A percentile compares a stretch with the other conserved stretches of the same genome.
Evolutionary conservation across 1,140 invertebrate species (phyloP).

Genomic region (Sinella curviseta): DNA sequence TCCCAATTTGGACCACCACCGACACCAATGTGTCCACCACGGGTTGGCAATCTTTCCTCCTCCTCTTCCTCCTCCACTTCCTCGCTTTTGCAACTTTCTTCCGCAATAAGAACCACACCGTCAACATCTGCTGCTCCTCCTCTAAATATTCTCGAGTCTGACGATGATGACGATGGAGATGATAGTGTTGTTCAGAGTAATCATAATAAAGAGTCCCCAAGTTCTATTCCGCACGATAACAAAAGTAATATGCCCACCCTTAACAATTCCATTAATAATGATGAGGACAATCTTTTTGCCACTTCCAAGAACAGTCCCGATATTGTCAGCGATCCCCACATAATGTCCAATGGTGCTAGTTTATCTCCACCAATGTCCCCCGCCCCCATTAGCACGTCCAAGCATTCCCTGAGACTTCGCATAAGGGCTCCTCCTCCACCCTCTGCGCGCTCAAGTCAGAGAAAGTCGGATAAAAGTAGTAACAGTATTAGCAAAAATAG

Average conservation of each 20-base stretch:
- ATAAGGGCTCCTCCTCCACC: not conserved
- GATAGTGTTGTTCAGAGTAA: not conserved
- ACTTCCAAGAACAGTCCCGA: not conserved
- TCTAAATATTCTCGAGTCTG: slow-evolving; percentile 9
- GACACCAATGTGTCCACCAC: slow-evolving; percentile 22
- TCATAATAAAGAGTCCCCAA: not conserved
- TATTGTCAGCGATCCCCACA: not conserved
- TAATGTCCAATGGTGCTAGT: not conserved
- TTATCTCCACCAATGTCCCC: not conserved
- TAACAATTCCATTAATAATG: no score
- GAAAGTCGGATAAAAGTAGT: not conserved
- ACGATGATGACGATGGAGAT: slow-evolving; percentile 4
- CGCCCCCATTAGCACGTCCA: not conserved
- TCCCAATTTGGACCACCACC: not conserved
- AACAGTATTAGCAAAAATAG: no score
- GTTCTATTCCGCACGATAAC: not conserved
- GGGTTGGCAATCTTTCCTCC: slow-evolving; percentile 4
- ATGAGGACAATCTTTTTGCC: not conserved
- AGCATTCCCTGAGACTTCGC: not conserved
- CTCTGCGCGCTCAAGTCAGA: no score
- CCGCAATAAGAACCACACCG: not conserved
- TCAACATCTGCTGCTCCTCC: slow-evolving; percentile 14
- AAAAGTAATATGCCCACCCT: not conserved
- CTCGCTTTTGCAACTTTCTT: not conserved
- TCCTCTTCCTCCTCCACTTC: not conserved